phyloP scores from a whole-genome alignment of 2,113 vertebrate species.

The Tricholaema leucomelas region DNA sequence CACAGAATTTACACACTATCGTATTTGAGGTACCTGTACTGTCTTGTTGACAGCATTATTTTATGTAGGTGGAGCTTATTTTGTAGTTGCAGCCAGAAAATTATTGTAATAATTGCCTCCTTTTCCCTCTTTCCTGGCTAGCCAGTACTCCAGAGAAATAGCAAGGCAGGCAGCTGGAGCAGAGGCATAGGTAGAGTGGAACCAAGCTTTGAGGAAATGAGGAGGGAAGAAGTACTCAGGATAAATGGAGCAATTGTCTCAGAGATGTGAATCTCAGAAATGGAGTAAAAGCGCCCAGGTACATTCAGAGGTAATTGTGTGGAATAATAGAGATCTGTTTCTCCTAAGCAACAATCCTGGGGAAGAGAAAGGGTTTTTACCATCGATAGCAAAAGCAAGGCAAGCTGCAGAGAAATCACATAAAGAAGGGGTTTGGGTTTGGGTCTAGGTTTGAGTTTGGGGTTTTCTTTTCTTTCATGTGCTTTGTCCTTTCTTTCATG shows the following conservation, averaged over 20 bases:
- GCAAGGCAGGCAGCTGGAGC: background rate
- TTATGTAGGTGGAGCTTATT: background rate
- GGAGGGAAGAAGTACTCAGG: background rate
- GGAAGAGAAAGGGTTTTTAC: background rate
- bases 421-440: background rate
- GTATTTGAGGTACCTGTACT: background rate
- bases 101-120: background rate
- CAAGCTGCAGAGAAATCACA: background rate
- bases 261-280: background rate
- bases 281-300: background rate
- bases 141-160: background rate
- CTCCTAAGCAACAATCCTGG: background rate
- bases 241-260: slow-evolving; percentile 20
- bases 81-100: background rate
- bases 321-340: background rate
- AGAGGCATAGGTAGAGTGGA: background rate
- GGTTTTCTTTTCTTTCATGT: background rate
- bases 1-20: background rate
- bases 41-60: background rate
- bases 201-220: background rate
- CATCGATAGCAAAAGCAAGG: background rate
- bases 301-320: background rate
- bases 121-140: background rate
- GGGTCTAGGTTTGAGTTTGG: background rate
- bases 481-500: background rate